Conservation (phyloP, 2,797 vertebrate genomes). For the Eurystomus glaucurus region DNA sequence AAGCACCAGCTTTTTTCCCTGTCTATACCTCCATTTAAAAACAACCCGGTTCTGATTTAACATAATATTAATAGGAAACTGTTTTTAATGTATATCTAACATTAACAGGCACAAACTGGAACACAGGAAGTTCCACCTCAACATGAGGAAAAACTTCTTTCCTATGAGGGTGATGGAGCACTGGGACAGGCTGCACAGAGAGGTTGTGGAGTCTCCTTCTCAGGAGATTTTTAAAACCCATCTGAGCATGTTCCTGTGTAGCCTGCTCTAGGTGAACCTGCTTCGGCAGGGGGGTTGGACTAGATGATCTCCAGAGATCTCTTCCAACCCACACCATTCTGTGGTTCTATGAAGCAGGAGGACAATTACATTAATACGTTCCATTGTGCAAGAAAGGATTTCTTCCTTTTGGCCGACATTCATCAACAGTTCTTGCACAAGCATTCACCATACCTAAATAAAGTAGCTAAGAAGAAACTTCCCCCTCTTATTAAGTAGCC, state of each 20-base stretch:
- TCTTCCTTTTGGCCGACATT: slow-evolving; percentile 13
- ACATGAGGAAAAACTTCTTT: too few relatives aligned
- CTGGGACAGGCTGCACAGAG: too few relatives aligned
- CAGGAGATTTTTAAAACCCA: too few relatives aligned
- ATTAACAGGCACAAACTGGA: too few relatives aligned
- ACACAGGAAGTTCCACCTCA: too few relatives aligned
- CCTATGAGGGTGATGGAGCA: too few relatives aligned
- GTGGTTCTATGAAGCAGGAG: background rate
- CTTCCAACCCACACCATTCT: too few relatives aligned
- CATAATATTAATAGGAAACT: background rate
- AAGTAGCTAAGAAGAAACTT: slow-evolving; percentile 10
- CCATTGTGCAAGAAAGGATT: background rate
- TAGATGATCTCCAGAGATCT: too few relatives aligned
- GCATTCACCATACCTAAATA: background rate
- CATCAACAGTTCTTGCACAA: slow-evolving; percentile 19
- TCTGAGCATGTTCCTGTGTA: too few relatives aligned
- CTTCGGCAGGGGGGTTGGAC: too few relatives aligned
- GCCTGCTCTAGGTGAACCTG: too few relatives aligned
- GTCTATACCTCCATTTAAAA: background rate
- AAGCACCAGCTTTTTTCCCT: background rate
- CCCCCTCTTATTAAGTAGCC: background rate
- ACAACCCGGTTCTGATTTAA: background rate
- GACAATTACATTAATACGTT: background rate
- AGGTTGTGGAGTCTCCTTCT: too few relatives aligned
- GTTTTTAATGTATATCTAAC: background rate